Base-by-base conservation (phyloP, 2,113 vertebrate species). In the Platichthys flesus region DNA sequence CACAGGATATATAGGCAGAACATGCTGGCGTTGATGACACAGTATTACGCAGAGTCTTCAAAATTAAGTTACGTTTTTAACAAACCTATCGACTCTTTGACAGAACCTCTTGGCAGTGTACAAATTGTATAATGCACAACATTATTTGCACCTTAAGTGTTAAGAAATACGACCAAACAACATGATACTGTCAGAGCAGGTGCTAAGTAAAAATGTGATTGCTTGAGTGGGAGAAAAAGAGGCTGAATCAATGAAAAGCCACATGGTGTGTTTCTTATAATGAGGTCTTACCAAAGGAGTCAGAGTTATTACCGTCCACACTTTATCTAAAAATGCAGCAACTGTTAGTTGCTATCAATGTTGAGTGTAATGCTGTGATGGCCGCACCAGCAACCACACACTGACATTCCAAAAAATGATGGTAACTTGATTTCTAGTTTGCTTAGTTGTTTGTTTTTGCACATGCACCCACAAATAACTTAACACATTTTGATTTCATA, bases 71-170 rank as follows among this genome's bases (percentile, higher is more conserved):
- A 14, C 0, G 14, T 47, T 47, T 47, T 4, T 4, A 47, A 14
- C 45, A 47, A 37, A 51, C 15, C 49, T 12, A 23, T 2, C 10
- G 15, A 12, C 26, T 47, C 28, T 42, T 13, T 54, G 3, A 40
- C 24, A 62, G n/a, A 23, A 16, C 4, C 3, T 28, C 35, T 74
- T 47, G 64, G 37, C 26, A 20, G 3, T 28, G 57, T 26, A 59
- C 31, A 31, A 7, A 31, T 31, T 16, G 8, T 21, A 18, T 8
- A 13, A 37, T 37, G 6, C 1, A 1, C 31, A 31, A 13, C 18
- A 12, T 63, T 20, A 68, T 62, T 56, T 54, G 26, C 75, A 56
- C 49, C 49, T 47, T 16, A 60, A 12, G 58, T 58, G 37, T 40
- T 28, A 21, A 4, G 18, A 58, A 26, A 51, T 59, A 40, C 15